phyloP scores from a whole-genome alignment of 2,113 vertebrate species.

The Felis catus region F.catus_Fca126_mat1.0 CM031416.1:94599501-94600000 shows the following conservation, averaged over 20 bases:
- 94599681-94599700: neutral
- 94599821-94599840: neutral
- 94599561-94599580: neutral
- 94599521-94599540: neutral
- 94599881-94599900: neutral
- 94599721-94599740: neutral
- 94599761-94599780: neutral
- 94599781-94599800: neutral
- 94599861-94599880: neutral
- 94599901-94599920: neutral
- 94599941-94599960: neutral
- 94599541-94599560: neutral
- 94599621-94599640: neutral
- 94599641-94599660: neutral
- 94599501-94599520: neutral
- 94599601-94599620: neutral
- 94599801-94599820: neutral
- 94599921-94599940: neutral
- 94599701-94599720: accelerated
- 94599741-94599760: accelerated
- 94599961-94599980: slow-evolving; percentile 24
- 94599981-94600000: slow-evolving; percentile 55
- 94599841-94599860: neutral
- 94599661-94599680: neutral
- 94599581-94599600: neutral